These are phyloP conservation scores for Corticium candelabrum DNA, from an alignment of 37 sponge, comb jelly and placozoan genomes.

Conservation along the genomic window DNA sequence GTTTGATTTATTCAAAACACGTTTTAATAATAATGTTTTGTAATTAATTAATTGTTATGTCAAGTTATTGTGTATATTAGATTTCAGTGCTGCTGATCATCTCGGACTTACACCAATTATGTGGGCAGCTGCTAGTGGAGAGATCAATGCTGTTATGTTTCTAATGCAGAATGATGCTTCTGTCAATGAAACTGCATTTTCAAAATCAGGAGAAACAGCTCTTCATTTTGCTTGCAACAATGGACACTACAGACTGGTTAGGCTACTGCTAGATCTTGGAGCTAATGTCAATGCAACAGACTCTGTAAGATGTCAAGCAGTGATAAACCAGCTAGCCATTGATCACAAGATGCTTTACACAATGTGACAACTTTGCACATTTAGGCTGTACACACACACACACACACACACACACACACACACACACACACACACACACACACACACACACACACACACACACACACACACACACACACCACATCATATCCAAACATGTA, in stretches of 20 bases:
- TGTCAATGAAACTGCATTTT: neutral
- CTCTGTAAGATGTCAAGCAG: neutral
- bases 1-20: too few relatives aligned
- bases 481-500: too few relatives aligned
- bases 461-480: too few relatives aligned
- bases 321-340: too few relatives aligned
- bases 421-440: slow-evolving; percentile 5
- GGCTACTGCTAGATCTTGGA: neutral
- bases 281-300: neutral
- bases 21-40: too few relatives aligned
- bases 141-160: neutral
- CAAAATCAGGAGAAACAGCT: neutral
- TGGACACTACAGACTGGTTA: neutral
- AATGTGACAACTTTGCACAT: too few relatives aligned
- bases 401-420: neutral
- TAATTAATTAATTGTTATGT: too few relatives aligned
- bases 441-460: slow-evolving; percentile 5
- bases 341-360: too few relatives aligned
- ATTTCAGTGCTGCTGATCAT: too few relatives aligned
- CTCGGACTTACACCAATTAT: neutral
- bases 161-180: neutral
- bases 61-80: too few relatives aligned
- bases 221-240: neutral
- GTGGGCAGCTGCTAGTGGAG: neutral
- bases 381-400: too few relatives aligned